Evolutionary conservation across 2,888 invertebrate genomes (phyloP).

Genomic region (Iphiclides podalirius): DNA sequence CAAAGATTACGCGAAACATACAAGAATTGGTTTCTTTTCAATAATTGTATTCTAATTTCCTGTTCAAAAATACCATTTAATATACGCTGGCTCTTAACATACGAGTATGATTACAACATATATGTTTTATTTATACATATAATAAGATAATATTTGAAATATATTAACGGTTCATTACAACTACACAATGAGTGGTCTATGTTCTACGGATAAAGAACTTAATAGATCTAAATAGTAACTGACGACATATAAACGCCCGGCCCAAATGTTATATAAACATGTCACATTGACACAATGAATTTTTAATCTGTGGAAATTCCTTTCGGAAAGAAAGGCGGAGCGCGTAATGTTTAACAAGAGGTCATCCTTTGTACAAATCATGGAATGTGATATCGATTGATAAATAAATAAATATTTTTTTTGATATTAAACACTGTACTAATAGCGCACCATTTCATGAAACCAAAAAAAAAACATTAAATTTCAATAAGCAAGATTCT

Average conservation of each 20-base stretch:
- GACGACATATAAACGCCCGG: conserved; percentile 3
- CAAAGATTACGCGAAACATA: conserved; percentile 24
- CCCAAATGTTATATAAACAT: not conserved
- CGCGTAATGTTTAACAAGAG: conserved; percentile 2
- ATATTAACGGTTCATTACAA: conserved; percentile 9
- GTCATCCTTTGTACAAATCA: conserved; percentile 57
- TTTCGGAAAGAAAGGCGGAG: not conserved
- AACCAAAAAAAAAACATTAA: conserved; percentile 28
- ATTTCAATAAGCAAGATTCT: conserved; percentile 29
- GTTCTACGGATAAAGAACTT: conserved; percentile 13
- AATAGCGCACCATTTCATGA: conserved; percentile 54
- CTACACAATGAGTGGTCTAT: conserved; percentile 10
- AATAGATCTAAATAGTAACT: conserved; percentile 11
- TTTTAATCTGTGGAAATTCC: not conserved
- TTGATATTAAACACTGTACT: conserved; percentile 4
- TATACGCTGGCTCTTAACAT: conserved; percentile 13
- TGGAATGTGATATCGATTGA: conserved; percentile 70
- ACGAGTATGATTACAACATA: conserved; percentile 15
- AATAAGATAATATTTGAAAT: conserved; percentile 16
- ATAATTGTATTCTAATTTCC: conserved; percentile 18
- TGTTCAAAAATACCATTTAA: conserved; percentile 22
- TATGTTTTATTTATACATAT: conserved; percentile 15
- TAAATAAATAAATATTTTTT: conserved; percentile 36
- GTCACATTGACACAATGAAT: not conserved
- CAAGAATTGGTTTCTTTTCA: not conserved